Conservation (phyloP, 2,888 invertebrate species). For the Drosophila mettleri region DNA sequence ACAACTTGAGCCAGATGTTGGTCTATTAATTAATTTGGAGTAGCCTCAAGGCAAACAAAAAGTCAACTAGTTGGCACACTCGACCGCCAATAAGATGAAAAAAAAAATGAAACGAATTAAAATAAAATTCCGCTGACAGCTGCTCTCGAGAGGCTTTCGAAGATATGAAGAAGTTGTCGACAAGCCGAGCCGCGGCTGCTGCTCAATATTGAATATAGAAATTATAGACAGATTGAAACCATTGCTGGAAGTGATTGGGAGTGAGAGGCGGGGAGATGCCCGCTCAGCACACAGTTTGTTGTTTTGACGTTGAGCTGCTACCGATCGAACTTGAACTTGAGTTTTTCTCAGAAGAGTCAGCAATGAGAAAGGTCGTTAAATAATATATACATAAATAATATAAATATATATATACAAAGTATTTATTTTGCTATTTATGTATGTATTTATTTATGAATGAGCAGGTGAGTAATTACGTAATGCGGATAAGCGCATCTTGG, state of each 20-base stretch:
- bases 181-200: conserved; percentile 29
- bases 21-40: conserved; percentile 21
- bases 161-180: conserved; percentile 64
- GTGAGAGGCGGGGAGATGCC: neutral
- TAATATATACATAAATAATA: neutral
- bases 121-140: conserved; percentile 16
- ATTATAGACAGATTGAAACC: conserved; percentile 28
- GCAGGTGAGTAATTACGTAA: conserved; percentile 49
- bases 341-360: conserved; percentile 1
- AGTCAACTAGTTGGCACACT: conserved; percentile 22
- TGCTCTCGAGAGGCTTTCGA: conserved; percentile 52
- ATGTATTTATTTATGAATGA: conserved; percentile 50
- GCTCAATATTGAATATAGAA: conserved; percentile 35
- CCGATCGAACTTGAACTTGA: conserved; percentile 54
- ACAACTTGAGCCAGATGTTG: conserved; percentile 23
- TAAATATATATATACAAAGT: neutral
- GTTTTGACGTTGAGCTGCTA: conserved; percentile 55
- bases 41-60: conserved; percentile 1
- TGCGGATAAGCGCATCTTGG: conserved; percentile 50
- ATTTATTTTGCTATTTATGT: conserved; percentile 4
- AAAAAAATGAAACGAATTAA: conserved; percentile 9
- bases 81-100: conserved; percentile 12
- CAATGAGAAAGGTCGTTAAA: conserved; percentile 19
- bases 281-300: conserved; percentile 30
- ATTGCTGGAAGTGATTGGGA: neutral